phyloP scores from a whole-genome alignment of 23 tunicate species.

The Corella eumyota region DNA sequence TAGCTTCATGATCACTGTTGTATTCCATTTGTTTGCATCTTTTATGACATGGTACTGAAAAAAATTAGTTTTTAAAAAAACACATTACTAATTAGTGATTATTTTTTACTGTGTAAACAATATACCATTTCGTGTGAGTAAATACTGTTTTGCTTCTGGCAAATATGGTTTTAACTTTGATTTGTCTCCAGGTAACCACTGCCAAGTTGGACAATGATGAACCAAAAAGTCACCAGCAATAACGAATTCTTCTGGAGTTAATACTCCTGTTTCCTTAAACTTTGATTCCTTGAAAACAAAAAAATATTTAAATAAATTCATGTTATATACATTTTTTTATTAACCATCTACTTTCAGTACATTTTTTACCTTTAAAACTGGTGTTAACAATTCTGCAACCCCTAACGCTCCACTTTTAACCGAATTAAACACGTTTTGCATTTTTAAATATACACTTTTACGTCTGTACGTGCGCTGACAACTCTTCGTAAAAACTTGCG shows the following conservation, averaged over 20 bases:
- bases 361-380: constrained; percentile 91
- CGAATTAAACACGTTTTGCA: constrained; percentile 86
- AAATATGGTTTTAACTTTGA: constrained; percentile 62
- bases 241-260: constrained; percentile 97
- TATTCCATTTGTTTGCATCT: constrained; percentile 87
- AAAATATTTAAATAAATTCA: background rate
- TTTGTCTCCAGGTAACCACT: constrained; percentile 79
- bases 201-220: constrained; percentile 94
- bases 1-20: constrained; percentile 69
- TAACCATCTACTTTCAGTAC: background rate
- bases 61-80: too few species aligned
- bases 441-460: too few species aligned
- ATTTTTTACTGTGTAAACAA: too few species aligned
- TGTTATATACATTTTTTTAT: background rate
- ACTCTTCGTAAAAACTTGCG: too few species aligned
- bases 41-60: constrained; percentile 69
- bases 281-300: constrained; percentile 44
- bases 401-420: constrained; percentile 84
- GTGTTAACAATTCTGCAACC: constrained; percentile 82
- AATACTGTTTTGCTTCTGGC: constrained; percentile 71
- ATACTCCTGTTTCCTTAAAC: constrained; percentile 85
- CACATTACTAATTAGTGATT: too few species aligned
- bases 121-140: constrained; percentile 81
- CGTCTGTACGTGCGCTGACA: too few species aligned
- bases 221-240: constrained; percentile 92